phyloP scores from a whole-genome alignment of 2,888 invertebrate genomes.

The Eilema caniola region DNA sequence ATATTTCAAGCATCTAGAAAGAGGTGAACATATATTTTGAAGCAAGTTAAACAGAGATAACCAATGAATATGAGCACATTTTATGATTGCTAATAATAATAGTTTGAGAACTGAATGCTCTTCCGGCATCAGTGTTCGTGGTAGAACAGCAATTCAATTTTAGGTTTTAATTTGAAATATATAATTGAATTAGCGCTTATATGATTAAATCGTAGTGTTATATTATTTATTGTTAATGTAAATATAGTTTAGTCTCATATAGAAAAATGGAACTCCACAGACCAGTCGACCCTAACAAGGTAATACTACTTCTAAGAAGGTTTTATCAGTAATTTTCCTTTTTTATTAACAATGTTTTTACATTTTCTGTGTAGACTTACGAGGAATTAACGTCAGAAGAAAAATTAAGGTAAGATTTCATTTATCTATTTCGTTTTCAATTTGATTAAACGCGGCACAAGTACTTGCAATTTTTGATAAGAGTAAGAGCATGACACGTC shows the following conservation, averaged over 20 bases:
- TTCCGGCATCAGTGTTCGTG: conserved; percentile 30
- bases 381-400: conserved; percentile 92
- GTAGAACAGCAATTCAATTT: conserved; percentile 28
- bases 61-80: neutral
- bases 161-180: conserved; percentile 22
- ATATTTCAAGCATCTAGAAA: neutral
- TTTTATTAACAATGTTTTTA: conserved; percentile 29
- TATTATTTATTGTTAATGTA: conserved; percentile 25
- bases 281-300: conserved; percentile 84
- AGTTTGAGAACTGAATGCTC: neutral
- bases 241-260: conserved; percentile 27
- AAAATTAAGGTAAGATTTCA: conserved; percentile 88
- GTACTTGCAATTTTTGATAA: conserved; percentile 6
- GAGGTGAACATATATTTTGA: neutral
- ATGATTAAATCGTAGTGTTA: conserved; percentile 28
- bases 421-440: neutral
- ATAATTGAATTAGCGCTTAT: conserved; percentile 44
- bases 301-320: conserved; percentile 46
- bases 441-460: neutral
- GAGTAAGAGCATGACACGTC: neutral
- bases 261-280: conserved; percentile 79
- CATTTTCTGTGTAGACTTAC: conserved; percentile 87
- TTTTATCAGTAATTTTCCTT: conserved; percentile 30
- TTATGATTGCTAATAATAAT: neutral
- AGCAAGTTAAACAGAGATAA: conserved; percentile 16